phyloP scores from a whole-genome alignment of 2,797 vertebrate genomes.

The Rousettus madagascariensis region DNA sequence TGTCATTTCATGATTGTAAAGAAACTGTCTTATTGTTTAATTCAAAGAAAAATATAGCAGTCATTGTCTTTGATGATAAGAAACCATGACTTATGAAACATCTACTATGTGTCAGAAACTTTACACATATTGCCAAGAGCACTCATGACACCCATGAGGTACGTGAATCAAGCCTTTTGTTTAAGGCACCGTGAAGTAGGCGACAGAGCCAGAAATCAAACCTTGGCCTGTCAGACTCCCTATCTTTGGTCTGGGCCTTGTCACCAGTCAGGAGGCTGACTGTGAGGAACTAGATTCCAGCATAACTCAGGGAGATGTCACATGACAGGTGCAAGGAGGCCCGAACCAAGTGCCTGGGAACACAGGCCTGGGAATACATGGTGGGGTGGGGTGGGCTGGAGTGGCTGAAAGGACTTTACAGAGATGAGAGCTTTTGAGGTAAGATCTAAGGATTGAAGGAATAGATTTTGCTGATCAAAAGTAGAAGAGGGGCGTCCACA shows the following conservation, averaged over 20 bases:
- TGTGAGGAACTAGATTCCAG: conserved; percentile 48
- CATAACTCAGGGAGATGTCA: background rate
- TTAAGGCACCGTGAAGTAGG: background rate
- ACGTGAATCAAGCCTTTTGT: background rate
- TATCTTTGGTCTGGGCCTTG: background rate
- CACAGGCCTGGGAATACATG: background rate
- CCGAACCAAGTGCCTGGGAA: background rate
- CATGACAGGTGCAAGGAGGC: background rate
- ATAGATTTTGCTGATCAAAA: background rate
- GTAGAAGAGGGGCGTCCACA: background rate
- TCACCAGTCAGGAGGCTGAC: background rate
- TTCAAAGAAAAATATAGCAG: background rate
- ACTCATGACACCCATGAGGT: background rate
- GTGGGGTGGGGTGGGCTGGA: too few species aligned
- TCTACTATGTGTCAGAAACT: background rate
- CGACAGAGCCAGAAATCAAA: background rate
- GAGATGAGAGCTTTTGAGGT: background rate
- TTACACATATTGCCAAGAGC: background rate
- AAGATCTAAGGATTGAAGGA: background rate
- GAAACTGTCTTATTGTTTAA: background rate
- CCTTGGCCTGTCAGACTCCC: background rate
- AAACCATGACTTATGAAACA: background rate
- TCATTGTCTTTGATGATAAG: background rate
- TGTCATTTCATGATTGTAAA: background rate
- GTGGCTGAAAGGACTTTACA: background rate